Conservation (phyloP, 2,113 vertebrate species). For the Clarias magur region DNA sequence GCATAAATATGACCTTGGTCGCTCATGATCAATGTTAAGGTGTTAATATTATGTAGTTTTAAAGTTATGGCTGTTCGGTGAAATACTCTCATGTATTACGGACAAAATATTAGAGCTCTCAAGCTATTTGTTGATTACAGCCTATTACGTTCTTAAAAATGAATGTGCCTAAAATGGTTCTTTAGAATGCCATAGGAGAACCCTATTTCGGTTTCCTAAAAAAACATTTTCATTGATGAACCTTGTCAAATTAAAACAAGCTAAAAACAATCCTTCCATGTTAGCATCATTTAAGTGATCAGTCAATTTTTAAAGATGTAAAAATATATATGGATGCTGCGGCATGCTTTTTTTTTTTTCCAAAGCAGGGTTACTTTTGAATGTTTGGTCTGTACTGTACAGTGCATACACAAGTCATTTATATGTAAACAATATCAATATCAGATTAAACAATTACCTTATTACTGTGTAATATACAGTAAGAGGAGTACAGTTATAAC, state of each 20-base stretch:
- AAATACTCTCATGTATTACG: not conserved
- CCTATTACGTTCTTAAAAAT: not conserved
- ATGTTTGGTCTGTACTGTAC: not conserved
- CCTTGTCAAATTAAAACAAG: not conserved
- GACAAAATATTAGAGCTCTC: not conserved
- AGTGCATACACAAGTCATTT: not conserved
- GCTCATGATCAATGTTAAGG: too few relatives aligned
- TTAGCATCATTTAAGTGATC: not conserved
- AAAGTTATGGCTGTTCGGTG: too few relatives aligned
- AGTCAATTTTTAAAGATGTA: not conserved
- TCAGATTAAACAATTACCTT: slow-evolving; percentile 20
- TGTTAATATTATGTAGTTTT: too few relatives aligned
- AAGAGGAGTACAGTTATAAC: slow-evolving; percentile 28
- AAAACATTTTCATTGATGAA: not conserved
- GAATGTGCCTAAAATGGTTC: not conserved
- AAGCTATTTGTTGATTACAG: not conserved
- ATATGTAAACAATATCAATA: slow-evolving; percentile 44
- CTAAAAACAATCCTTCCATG: not conserved
- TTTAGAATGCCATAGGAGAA: not conserved
- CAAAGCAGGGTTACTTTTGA: not conserved
- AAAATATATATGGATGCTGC: not conserved
- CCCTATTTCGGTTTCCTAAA: not conserved
- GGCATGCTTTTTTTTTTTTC: not conserved
- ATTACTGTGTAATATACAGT: slow-evolving; percentile 16
- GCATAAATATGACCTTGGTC: too few relatives aligned